These are phyloP conservation scores for Rotaria macrura DNA, from an alignment of 2,888 invertebrate genomes.

Conservation along the genomic window DNA sequence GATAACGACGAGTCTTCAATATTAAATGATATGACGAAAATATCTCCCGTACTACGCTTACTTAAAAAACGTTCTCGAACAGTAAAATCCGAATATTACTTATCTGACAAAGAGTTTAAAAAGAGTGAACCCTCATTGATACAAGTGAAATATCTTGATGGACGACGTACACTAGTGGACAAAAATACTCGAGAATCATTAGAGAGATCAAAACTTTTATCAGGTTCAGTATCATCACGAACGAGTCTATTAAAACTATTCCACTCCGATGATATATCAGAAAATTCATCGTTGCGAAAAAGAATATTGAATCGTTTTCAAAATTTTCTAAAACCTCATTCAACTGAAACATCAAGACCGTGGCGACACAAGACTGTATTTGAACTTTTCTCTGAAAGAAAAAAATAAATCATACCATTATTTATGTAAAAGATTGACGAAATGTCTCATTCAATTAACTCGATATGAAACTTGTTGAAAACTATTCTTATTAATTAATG, in stretches of 20 bases:
- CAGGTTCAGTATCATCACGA: not conserved
- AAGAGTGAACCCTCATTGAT: not conserved
- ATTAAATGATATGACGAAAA: not conserved
- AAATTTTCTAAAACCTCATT: not conserved
- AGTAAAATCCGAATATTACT: not conserved
- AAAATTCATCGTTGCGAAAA: not conserved
- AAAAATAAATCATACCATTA: no score
- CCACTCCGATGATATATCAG: not conserved
- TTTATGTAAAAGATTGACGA: no score
- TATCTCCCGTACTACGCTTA: not conserved
- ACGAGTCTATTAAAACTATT: not conserved
- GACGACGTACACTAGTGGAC: not conserved
- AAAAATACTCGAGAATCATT: not conserved
- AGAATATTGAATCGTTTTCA: not conserved
- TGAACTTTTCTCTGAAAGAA: not conserved
- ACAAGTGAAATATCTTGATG: not conserved
- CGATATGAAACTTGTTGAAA: no score
- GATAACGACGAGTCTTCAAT: not conserved
- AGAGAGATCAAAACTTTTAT: not conserved
- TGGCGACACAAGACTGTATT: not conserved
- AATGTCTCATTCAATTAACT: no score
- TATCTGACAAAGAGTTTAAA: not conserved
- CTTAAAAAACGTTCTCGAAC: not conserved
- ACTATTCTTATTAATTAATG: no score
- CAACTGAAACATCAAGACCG: not conserved